Conservation (phyloP, 2,888 invertebrate species). For the Plutella xylostella region DNA sequence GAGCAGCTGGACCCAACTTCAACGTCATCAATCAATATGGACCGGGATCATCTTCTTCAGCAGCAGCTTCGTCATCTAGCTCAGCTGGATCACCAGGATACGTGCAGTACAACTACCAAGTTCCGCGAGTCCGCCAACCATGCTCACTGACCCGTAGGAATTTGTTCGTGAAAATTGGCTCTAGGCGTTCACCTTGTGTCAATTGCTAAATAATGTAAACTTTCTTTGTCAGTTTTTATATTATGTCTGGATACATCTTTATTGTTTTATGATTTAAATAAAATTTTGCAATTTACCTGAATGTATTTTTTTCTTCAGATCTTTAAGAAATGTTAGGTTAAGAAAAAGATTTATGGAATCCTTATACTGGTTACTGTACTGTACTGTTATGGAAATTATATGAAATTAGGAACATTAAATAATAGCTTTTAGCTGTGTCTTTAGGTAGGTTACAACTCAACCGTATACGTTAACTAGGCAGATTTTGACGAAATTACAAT, state of each 20-base stretch:
- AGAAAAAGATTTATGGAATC: no score
- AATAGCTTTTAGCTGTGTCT: no score
- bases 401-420: no score
- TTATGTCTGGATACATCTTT: constrained; percentile 40
- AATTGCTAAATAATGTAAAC: constrained; percentile 30
- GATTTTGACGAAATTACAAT: no score
- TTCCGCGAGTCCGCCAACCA: constrained; percentile 8
- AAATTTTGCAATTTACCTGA: constrained; percentile 27
- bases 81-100: constrained; percentile 6
- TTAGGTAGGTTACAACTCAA: no score
- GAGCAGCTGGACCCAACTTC: neutral
- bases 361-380: no score
- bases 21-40: neutral
- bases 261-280: constrained; percentile 27
- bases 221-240: constrained; percentile 3
- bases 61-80: neutral
- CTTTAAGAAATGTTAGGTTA: no score
- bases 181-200: constrained; percentile 31
- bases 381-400: no score
- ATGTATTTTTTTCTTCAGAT: constrained; percentile 11
- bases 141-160: constrained; percentile 20
- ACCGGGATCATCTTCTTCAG: neutral
- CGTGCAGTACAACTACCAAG: neutral
- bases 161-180: constrained; percentile 36
- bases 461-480: no score